Percentiles rank a stretch among this genome's conserved stretches.
These are phyloP conservation scores for Protonemura montana DNA, from an alignment of 2,888 invertebrate species.

Conservation along the genomic window DNA sequence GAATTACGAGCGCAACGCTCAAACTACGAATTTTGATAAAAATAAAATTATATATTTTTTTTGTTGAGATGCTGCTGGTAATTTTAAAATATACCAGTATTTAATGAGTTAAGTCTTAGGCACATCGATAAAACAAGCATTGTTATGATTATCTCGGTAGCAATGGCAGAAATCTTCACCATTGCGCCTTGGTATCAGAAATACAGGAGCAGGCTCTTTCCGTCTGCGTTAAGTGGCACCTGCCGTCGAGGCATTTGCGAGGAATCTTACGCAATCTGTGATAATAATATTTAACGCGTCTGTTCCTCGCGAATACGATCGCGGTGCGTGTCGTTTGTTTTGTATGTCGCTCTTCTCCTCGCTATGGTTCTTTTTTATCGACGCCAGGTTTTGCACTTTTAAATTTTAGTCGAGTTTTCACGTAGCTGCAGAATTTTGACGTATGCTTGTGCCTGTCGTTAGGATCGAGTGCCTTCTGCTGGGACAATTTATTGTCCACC, in stretches of 20 bases:
- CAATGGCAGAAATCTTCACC: not conserved
- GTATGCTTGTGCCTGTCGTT: not conserved
- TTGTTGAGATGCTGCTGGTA: not conserved
- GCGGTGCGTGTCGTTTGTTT: not conserved
- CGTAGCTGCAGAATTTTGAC: not conserved
- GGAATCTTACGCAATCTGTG: not conserved
- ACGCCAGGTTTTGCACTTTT: not conserved
- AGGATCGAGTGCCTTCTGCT: not conserved
- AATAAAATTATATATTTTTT: conserved; percentile 20
- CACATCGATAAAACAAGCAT: not conserved
- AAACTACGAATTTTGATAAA: not conserved
- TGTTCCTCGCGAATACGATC: not conserved
- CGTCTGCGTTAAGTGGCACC: not conserved
- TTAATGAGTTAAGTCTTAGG: not conserved
- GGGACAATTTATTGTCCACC: not conserved
- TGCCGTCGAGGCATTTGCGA: not conserved
- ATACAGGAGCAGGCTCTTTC: too few relatives aligned
- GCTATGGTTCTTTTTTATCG: not conserved
- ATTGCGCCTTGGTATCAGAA: not conserved
- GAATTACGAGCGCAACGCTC: not conserved
- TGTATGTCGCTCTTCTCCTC: not conserved
- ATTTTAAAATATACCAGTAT: not conserved
- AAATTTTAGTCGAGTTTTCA: not conserved
- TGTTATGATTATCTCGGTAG: not conserved
- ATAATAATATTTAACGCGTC: conserved; percentile 22